Percentiles rank a stretch among this genome's conserved stretches.
Evolutionary conservation across 2,113 vertebrate genomes (phyloP).

Genomic region (Cariama cristata): DNA sequence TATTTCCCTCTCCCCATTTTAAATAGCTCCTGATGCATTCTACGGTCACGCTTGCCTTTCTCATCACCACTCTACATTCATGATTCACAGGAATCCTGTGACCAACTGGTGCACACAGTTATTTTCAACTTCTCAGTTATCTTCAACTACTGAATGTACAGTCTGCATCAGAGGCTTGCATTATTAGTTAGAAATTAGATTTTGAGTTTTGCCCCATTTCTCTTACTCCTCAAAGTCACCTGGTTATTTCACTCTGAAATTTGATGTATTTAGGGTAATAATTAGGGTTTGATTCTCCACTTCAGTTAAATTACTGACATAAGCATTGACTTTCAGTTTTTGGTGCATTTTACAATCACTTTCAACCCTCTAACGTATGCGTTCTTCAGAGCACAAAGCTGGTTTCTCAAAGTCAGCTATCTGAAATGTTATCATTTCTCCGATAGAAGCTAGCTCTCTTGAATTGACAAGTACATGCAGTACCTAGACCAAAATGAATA

Average conservation of each 20-base stretch:
- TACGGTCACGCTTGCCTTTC: background rate
- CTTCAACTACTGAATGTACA: background rate
- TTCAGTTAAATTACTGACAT: background rate
- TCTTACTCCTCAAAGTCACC: background rate
- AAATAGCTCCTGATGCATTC: background rate
- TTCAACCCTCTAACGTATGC: background rate
- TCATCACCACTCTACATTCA: background rate
- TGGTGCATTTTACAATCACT: background rate
- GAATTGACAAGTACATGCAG: background rate
- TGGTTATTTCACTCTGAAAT: background rate
- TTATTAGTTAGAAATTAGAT: background rate
- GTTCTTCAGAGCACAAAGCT: background rate
- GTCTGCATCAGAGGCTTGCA: background rate
- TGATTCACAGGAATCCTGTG: slow-evolving; percentile 9
- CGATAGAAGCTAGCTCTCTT: background rate
- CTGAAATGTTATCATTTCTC: background rate
- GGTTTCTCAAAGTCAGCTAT: background rate
- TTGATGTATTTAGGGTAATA: background rate
- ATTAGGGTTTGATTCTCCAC: background rate
- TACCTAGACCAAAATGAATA: background rate
- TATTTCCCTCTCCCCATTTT: background rate
- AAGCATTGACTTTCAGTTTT: background rate
- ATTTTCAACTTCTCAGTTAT: background rate
- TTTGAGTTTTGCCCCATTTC: background rate
- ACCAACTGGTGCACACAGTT: background rate